phyloP scores from a whole-genome alignment of 2,113 vertebrate genomes.

The Ardeotis arabs region DNA sequence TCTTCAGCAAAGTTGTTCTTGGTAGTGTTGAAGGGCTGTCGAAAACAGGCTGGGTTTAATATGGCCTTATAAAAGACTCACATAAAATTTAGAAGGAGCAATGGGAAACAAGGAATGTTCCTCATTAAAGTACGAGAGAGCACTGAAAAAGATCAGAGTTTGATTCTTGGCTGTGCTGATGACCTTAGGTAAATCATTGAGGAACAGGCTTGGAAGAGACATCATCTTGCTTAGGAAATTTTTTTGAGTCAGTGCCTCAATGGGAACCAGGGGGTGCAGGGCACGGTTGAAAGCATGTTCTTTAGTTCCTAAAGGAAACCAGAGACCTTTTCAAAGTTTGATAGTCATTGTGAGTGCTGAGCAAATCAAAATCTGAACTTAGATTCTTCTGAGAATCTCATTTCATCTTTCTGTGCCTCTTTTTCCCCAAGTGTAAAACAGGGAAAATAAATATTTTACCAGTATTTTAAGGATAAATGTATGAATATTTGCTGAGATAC shows the following conservation, averaged over 20 bases:
- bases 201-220: background rate
- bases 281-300: background rate
- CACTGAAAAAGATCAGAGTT: background rate
- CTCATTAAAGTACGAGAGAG: background rate
- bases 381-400: background rate
- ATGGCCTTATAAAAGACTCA: background rate
- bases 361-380: background rate
- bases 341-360: background rate
- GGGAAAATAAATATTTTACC: background rate
- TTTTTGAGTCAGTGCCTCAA: background rate
- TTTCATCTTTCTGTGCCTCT: background rate
- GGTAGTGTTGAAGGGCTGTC: background rate
- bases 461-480: background rate
- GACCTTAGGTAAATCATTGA: background rate
- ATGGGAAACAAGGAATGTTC: background rate
- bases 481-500: background rate
- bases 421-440: background rate
- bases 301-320: background rate
- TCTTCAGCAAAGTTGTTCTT: background rate
- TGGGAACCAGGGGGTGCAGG: background rate
- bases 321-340: background rate
- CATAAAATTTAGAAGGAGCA: background rate
- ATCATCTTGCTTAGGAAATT: background rate
- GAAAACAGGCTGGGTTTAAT: background rate
- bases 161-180: background rate